Evolutionary conservation across 1,140 invertebrate genomes (phyloP).

Genomic region (Melipona quadrifasciata): DNA sequence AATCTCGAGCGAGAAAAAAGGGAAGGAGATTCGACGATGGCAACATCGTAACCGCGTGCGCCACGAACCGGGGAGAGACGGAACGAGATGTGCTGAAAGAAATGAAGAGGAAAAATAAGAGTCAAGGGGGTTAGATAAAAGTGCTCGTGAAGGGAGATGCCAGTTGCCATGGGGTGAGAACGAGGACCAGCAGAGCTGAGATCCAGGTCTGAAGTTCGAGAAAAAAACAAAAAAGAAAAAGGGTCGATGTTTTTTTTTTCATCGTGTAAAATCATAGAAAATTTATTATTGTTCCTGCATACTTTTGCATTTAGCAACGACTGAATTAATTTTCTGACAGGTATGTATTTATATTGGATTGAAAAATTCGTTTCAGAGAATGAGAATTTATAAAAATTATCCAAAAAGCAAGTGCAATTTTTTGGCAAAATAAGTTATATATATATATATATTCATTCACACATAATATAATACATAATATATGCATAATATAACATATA

Average conservation of each 20-base stretch:
- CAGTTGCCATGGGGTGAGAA: slow-evolving; percentile 9
- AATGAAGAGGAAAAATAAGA: slow-evolving; percentile 46
- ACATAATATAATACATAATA: too few relatives aligned
- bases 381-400: too few relatives aligned
- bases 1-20: neutral
- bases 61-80: slow-evolving; percentile 37
- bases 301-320: neutral
- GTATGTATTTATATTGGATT: too few relatives aligned
- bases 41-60: slow-evolving; percentile 24
- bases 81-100: slow-evolving; percentile 49
- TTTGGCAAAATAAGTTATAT: too few relatives aligned
- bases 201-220: slow-evolving; percentile 13
- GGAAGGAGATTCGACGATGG: neutral
- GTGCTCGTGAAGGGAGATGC: slow-evolving; percentile 59
- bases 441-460: too few relatives aligned
- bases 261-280: neutral
- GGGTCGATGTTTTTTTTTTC: slow-evolving; percentile 40
- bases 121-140: slow-evolving; percentile 48
- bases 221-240: neutral
- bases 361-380: too few relatives aligned
- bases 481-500: too few relatives aligned
- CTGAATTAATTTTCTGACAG: too few relatives aligned
- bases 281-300: neutral
- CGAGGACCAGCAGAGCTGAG: neutral
- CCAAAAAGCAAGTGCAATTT: too few relatives aligned